Base-by-base conservation (phyloP, 2,797 vertebrate genomes). In the Sebastes matsubarae region DNA sequence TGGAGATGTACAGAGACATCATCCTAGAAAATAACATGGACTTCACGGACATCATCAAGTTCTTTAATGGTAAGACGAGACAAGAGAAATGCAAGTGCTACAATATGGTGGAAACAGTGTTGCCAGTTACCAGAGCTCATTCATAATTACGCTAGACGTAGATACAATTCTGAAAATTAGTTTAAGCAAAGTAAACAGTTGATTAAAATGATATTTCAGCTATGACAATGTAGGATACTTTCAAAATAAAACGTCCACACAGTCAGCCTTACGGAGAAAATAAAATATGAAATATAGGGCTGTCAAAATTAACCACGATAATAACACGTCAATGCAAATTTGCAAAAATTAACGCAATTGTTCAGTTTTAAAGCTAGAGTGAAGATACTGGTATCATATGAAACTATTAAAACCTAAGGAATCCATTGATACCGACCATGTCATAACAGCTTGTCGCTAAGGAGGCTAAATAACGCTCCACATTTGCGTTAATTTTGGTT, bases 11-110 rank as follows among this genome's bases (percentile, higher is more conserved):
- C 82, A 91, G 97, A 13, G 98, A 99, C 89, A 99, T 99, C 86
- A 99, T 99, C 90, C 75, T 99, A 83, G 98, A 99, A 92, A 99
- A 99, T 92, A 99, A 99, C 92, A 99, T 99, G 99, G 98, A 99
- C 91, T 99, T 99, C 87, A 99, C 98, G 0, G 99, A 99, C 93
- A 99, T 99, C 94, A 99, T 99, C 94, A 99, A 99, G 89, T 99
- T 99, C 94, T 99, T 99, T 87, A 99, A 99, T 0, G 99, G 99
- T 99, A 96, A 94, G 93, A 71, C 1, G 2, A 24, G 52, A 24
- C 30, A 30, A 79, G 7, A 2, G 32, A 52, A n/a, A 20, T 8
- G 6, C 1, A 65, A n/a, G 25, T 34, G 14, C 18, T 68, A 18
- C 36, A 60, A 14, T 27, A 16, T 13, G 22, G 1, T 64, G 10